These are phyloP conservation scores for Lordiphosa mommai DNA, from an alignment of 1,140 invertebrate genomes.

Conservation along the genomic window DNA sequence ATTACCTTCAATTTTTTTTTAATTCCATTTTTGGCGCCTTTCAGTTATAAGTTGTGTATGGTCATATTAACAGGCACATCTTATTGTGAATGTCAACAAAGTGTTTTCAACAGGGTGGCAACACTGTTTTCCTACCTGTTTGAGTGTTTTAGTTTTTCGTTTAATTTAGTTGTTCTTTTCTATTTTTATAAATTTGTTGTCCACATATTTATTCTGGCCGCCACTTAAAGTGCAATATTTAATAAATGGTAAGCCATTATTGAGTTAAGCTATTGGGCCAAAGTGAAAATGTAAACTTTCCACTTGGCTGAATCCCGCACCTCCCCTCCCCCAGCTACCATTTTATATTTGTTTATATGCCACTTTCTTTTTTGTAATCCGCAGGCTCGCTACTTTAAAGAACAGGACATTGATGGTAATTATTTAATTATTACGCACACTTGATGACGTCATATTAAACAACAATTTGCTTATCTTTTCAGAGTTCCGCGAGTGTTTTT, in stretches of 20 bases:
- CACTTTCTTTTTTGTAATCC: conserved; percentile 33
- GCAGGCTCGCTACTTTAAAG: conserved; percentile 90
- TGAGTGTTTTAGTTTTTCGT: conserved; percentile 33
- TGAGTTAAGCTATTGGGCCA: background rate
- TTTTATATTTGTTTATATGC: conserved; percentile 26
- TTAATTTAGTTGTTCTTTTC: conserved; percentile 29
- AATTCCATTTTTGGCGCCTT: too few relatives aligned
- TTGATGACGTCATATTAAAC: conserved; percentile 44
- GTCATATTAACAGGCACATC: too few relatives aligned
- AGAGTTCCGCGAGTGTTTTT: conserved; percentile 98
- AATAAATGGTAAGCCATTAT: conserved; percentile 17
- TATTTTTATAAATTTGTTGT: conserved; percentile 1
- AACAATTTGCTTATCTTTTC: conserved; percentile 34
- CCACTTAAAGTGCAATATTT: background rate
- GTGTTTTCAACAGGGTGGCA: conserved; percentile 16
- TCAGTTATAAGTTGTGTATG: too few relatives aligned
- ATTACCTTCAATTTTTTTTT: too few relatives aligned
- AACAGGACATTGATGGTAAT: conserved; percentile 91
- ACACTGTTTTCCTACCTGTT: conserved; percentile 32
- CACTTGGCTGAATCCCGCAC: conserved; percentile 14
- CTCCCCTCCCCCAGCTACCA: conserved; percentile 1
- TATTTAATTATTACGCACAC: conserved; percentile 18
- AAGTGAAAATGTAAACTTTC: conserved; percentile 19
- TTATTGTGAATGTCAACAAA: too few relatives aligned
- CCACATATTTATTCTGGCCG: too few relatives aligned